Evolutionary conservation across 1,140 invertebrate species (phyloP).

Genomic region (Atta texana): DNA sequence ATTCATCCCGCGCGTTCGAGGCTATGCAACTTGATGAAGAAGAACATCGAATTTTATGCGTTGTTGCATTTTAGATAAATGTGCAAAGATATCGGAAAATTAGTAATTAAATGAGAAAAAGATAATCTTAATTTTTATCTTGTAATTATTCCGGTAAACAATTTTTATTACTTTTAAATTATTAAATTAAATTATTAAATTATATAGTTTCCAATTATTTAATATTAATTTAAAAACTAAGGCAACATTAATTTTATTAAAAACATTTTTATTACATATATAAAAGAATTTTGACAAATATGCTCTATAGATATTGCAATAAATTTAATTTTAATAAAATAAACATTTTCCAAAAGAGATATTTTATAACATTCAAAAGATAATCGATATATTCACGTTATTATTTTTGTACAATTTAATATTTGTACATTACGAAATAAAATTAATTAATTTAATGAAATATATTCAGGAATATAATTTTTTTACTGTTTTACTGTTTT

Average conservation of each 20-base stretch:
- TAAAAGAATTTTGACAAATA: background rate
- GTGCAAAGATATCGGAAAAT: background rate
- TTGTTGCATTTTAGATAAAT: constrained; percentile 31
- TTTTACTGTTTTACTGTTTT: background rate
- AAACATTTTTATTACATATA: background rate
- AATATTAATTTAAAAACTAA: background rate
- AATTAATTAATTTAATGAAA: constrained; percentile 3
- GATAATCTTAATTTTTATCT: background rate
- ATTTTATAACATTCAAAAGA: background rate
- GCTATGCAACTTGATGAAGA: constrained; percentile 5
- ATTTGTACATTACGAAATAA: background rate
- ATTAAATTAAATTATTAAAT: background rate
- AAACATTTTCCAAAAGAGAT: background rate
- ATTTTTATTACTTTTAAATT: background rate
- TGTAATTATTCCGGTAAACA: background rate
- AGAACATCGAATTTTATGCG: constrained; percentile 37
- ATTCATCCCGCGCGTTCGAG: constrained; percentile 30
- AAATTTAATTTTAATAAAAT: constrained; percentile 4
- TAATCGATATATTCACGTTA: constrained; percentile 8
- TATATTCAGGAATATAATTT: background rate
- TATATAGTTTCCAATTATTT: background rate
- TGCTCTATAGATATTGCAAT: background rate
- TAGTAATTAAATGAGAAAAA: background rate
- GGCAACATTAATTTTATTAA: background rate
- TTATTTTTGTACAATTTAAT: background rate